Evolutionary conservation across 2,113 vertebrate genomes (phyloP).

Genomic region (Lophius piscatorius): DNA sequence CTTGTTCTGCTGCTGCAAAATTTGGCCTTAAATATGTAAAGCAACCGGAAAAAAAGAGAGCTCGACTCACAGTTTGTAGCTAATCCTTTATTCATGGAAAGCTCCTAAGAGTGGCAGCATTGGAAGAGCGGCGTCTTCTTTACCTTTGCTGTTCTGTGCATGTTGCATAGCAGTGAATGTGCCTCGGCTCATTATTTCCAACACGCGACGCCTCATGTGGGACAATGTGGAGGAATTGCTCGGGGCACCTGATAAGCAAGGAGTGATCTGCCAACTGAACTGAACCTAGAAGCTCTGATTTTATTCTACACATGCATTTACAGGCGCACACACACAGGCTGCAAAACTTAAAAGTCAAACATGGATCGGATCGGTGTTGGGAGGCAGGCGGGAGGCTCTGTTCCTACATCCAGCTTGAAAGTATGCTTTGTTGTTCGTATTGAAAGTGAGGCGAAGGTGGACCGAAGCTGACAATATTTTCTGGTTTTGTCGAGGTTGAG

Average conservation of each 20-base stretch:
- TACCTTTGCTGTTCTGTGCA: slow-evolving; percentile 48
- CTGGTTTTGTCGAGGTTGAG: slow-evolving; percentile 66
- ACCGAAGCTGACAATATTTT: slow-evolving; percentile 68
- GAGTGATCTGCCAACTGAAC: slow-evolving; percentile 26
- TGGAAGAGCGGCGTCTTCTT: slow-evolving; percentile 39
- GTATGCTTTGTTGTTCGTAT: slow-evolving; percentile 56
- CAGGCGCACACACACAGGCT: no score
- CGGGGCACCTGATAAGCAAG: slow-evolving; percentile 48
- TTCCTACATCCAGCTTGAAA: slow-evolving; percentile 42
- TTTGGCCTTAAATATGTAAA: slow-evolving; percentile 74
- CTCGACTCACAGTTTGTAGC: slow-evolving; percentile 72
- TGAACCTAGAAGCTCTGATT: slow-evolving; percentile 23
- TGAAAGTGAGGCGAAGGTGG: slow-evolving; percentile 37
- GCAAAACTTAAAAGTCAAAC: slow-evolving; percentile 20
- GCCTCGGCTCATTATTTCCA: slow-evolving; percentile 49
- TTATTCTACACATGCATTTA: slow-evolving; percentile 14
- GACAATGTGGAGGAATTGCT: slow-evolving; percentile 30
- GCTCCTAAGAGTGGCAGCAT: slow-evolving; percentile 64
- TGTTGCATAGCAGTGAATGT: slow-evolving; percentile 43
- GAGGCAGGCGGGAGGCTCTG: slow-evolving; percentile 39
- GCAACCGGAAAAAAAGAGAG: slow-evolving; percentile 65
- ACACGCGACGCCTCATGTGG: slow-evolving; percentile 25
- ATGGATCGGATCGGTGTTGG: slow-evolving; percentile 2
- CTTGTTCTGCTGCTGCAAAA: slow-evolving; percentile 58
- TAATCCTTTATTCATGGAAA: slow-evolving; percentile 76